These are phyloP conservation scores for Drosophila kepulauana DNA, from an alignment of 1,140 invertebrate genomes.

Conservation along the genomic window DNA sequence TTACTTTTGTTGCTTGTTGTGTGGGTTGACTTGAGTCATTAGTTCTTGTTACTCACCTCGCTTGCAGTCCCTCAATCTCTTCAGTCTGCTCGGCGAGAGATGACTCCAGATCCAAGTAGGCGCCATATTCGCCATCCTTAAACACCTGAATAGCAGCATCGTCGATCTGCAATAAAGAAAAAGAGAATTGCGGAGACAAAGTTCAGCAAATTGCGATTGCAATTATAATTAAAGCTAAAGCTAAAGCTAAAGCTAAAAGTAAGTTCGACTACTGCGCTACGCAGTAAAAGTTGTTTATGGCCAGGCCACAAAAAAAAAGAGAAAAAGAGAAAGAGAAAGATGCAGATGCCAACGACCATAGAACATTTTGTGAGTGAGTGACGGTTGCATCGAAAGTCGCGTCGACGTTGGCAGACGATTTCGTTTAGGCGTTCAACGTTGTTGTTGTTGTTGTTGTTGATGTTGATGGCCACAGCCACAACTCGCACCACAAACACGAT, in stretches of 20 bases:
- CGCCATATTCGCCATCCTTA: slow-evolving; percentile 98
- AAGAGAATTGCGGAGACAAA: slow-evolving; percentile 26
- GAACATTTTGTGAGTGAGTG: slow-evolving; percentile 64
- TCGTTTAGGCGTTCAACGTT: slow-evolving; percentile 63
- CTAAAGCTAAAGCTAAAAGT: slow-evolving; percentile 68
- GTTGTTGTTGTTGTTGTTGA: slow-evolving; percentile 1
- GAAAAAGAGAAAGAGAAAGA: slow-evolving; percentile 52
- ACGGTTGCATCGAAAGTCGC: slow-evolving; percentile 30
- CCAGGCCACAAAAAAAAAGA: slow-evolving; percentile 25
- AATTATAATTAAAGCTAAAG: slow-evolving; percentile 78
- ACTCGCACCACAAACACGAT: slow-evolving; percentile 6
- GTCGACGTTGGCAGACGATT: slow-evolving; percentile 57
- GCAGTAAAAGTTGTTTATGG: slow-evolving; percentile 83
- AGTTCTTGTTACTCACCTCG: slow-evolving; percentile 91
- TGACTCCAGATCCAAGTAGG: slow-evolving; percentile 97
- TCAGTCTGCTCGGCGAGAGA: slow-evolving; percentile 97
- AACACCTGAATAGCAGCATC: slow-evolving; percentile 98
- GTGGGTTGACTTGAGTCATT: slow-evolving; percentile 64
- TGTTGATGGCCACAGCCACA: slow-evolving; percentile 55
- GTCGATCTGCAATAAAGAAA: slow-evolving; percentile 92
- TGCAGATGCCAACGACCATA: slow-evolving; percentile 56
- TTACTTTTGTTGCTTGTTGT: background rate
- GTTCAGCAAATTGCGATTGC: slow-evolving; percentile 49
- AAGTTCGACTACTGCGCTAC: slow-evolving; percentile 70
- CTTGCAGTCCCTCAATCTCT: slow-evolving; percentile 97